Conservation (phyloP, 2,113 vertebrate species). For the Lontra canadensis region DNA sequence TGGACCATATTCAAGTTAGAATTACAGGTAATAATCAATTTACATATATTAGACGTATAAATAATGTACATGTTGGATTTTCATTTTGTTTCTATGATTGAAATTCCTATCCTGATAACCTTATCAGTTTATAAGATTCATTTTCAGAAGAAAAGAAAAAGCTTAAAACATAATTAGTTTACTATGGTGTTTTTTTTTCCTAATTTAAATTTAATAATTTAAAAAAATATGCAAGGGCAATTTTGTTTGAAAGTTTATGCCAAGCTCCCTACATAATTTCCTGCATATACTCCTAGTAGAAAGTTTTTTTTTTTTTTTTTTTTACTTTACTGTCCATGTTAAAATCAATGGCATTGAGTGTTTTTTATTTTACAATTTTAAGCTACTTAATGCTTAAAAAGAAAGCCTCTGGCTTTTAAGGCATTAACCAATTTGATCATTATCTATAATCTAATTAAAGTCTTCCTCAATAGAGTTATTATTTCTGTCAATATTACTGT, state of each 20-base stretch:
- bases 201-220: slow-evolving; percentile 29
- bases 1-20: background rate
- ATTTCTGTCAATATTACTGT: background rate
- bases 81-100: background rate
- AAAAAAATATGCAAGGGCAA: background rate
- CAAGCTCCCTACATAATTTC: background rate
- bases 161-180: background rate
- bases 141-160: slow-evolving; percentile 20
- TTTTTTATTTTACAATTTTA: background rate
- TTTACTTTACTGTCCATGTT: background rate
- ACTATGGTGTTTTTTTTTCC: background rate
- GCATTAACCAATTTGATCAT: background rate
- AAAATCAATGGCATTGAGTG: background rate
- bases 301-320: background rate
- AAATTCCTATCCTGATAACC: background rate
- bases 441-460: background rate
- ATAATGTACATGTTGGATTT: background rate
- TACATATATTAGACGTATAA: background rate
- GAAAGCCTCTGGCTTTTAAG: background rate
- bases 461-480: background rate
- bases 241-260: background rate
- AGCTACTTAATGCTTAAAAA: background rate
- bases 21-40: background rate
- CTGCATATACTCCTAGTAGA: background rate
- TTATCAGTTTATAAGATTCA: background rate